These are phyloP conservation scores for Drosophila neonasuta DNA, from an alignment of 2,888 invertebrate species.

Conservation along the genomic window DNA sequence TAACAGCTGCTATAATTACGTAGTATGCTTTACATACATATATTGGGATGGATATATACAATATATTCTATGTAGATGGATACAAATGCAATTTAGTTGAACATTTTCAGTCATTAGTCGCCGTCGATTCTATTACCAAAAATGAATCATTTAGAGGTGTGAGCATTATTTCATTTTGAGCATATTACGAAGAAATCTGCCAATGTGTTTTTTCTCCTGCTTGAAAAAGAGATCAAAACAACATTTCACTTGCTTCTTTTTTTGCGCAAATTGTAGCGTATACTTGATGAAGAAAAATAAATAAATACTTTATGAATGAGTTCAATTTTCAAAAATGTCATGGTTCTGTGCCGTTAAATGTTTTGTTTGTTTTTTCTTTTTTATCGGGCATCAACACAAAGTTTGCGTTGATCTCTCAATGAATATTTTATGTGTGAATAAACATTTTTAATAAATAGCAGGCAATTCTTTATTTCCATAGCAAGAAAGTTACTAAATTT, in stretches of 20 bases:
- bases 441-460: too few relatives aligned
- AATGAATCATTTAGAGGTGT: slow-evolving; percentile 28
- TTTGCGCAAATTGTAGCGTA: not conserved
- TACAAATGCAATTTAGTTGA: slow-evolving; percentile 16
- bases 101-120: slow-evolving; percentile 19
- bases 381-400: not conserved
- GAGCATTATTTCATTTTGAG: slow-evolving; percentile 12
- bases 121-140: slow-evolving; percentile 20
- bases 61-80: slow-evolving; percentile 3
- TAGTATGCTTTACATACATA: not conserved
- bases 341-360: not conserved
- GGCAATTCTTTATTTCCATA: too few relatives aligned
- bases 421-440: too few relatives aligned
- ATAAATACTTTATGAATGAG: slow-evolving; percentile 7
- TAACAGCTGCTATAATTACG: not conserved
- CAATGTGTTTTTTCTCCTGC: slow-evolving; percentile 4
- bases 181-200: slow-evolving; percentile 13
- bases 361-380: not conserved
- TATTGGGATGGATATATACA: not conserved
- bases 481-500: too few relatives aligned
- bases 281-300: slow-evolving; percentile 1
- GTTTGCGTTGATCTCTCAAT: not conserved
- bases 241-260: not conserved
- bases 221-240: slow-evolving; percentile 6
- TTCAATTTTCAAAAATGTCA: not conserved